These are phyloP conservation scores for Drosophila incognita DNA, from an alignment of 2,888 invertebrate genomes.

Conservation along the genomic window DNA sequence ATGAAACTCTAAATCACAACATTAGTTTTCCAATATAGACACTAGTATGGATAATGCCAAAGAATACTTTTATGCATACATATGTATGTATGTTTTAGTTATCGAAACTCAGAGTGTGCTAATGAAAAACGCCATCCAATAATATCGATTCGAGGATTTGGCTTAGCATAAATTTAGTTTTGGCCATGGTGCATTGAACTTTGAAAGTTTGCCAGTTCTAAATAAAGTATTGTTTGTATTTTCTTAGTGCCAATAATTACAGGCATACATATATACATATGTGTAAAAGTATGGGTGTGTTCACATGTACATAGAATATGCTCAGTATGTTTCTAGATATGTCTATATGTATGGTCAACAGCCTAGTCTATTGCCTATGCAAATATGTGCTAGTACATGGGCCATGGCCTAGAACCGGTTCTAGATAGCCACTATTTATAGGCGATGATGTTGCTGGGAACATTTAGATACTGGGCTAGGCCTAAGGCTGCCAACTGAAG, in stretches of 20 bases:
- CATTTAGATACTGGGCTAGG: slow-evolving; percentile 17
- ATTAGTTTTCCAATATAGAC: slow-evolving; percentile 32
- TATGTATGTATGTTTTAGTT: not conserved
- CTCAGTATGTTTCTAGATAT: not conserved
- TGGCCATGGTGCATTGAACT: slow-evolving; percentile 44
- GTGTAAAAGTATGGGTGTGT: not conserved
- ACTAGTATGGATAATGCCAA: slow-evolving; percentile 2
- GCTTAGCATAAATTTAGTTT: slow-evolving; percentile 23
- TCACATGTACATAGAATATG: not conserved
- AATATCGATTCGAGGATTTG: not conserved
- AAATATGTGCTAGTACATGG: slow-evolving; percentile 62
- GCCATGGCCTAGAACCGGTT: slow-evolving; percentile 47
- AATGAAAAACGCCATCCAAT: slow-evolving; percentile 3
- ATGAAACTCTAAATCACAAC: not conserved
- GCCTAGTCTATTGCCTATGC: slow-evolving; percentile 55
- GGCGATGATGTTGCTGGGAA: slow-evolving; percentile 56
- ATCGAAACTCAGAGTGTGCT: not conserved
- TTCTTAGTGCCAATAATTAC: slow-evolving; percentile 46
- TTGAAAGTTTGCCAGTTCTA: slow-evolving; percentile 1
- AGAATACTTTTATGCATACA: not conserved
- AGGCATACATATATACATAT: not conserved
- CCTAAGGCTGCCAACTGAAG: slow-evolving; percentile 20
- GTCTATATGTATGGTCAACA: not conserved
- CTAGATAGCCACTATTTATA: slow-evolving; percentile 49
- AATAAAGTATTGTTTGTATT: slow-evolving; percentile 10